phyloP scores from a whole-genome alignment of 2,888 invertebrate species.

The Halictus ligatus region DNA sequence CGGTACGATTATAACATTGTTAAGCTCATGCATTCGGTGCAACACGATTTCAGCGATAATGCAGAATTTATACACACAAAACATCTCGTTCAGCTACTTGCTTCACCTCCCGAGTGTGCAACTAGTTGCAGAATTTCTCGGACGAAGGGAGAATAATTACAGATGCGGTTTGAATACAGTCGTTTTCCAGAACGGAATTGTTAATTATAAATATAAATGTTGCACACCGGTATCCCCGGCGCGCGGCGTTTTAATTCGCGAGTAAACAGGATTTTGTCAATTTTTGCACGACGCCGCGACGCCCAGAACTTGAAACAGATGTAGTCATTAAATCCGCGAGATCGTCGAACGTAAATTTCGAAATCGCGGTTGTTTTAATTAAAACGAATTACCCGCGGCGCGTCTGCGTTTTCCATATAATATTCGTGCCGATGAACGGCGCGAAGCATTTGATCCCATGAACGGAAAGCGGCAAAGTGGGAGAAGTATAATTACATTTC shows the following conservation, averaged over 20 bases:
- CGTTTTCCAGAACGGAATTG: background rate
- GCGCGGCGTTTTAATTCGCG: conserved; percentile 10
- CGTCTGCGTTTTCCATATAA: background rate
- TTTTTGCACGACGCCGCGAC: background rate
- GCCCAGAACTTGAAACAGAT: background rate
- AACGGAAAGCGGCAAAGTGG: background rate
- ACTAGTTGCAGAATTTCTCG: background rate
- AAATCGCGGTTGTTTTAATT: conserved; percentile 46
- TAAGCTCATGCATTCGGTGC: background rate
- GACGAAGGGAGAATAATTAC: conserved; percentile 7
- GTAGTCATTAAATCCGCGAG: conserved; percentile 25
- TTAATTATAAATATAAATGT: conserved; percentile 29
- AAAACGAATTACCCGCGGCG: conserved; percentile 40
- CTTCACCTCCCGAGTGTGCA: background rate
- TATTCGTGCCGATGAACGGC: conserved; percentile 41
- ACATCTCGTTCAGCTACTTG: conserved; percentile 5
- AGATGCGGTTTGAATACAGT: conserved; percentile 6
- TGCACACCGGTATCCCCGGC: background rate
- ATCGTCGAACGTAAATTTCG: conserved; percentile 39
- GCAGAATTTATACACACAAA: background rate
- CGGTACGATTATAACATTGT: background rate
- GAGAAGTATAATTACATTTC: conserved; percentile 39
- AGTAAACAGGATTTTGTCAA: background rate
- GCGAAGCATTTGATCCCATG: conserved; percentile 28
- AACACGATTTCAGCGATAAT: conserved; percentile 4